Base-by-base conservation (phyloP, 2,797 vertebrate species). In the Pogoniulus pusillus region DNA sequence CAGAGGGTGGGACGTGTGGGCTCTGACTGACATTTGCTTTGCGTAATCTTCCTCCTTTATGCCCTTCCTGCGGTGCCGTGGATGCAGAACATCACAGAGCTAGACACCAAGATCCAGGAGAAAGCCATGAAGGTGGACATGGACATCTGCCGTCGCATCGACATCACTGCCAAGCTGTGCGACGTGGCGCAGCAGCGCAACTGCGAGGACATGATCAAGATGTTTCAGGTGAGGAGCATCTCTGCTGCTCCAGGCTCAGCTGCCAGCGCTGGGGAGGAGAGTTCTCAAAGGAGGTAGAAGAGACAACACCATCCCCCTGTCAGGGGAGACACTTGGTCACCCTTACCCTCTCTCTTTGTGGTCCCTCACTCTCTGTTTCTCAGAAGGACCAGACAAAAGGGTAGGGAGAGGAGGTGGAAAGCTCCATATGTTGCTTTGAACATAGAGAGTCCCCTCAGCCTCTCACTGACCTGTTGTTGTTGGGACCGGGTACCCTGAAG, bases 101-200 rank as follows among this genome's bases (percentile, higher is more conserved):
- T 99, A 96, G 99, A 99, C 97, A 99, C 98, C 72, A 99, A 99
- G 97, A 99, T 99, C 95, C 99, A 99, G 96, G 99, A 99, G 96
- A 99, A 99, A 93, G 99, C 99, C 97, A 99, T 99, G 99, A 98
- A 98, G 87, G 99, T 99, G 82, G 99, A 99, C 95, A 99, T 99
- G 99, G 99, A 99, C 96, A 99, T 99, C 96, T 99, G 99, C 92
- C 98, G 99, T 29, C 98, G 99, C 86, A 99, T 99, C 0, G 99
- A 99, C 80, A 99, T 99, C 97, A 99, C 99, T 0, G 99, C 99
- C 89, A 98, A 98, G 32, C 98, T 99, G 60, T 99, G 99, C 1
- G 99, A 99, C 0, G 98, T 99, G 43, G 99, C 99, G 4, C 99
- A 99, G 97, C 99, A 99, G 97, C 98, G 99, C 58, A 99, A 99